Evolutionary conservation across 1,140 invertebrate genomes (phyloP), one percentile per base, ranked within the genome.

Genomic region (Cyclargus thomasi): DNA sequence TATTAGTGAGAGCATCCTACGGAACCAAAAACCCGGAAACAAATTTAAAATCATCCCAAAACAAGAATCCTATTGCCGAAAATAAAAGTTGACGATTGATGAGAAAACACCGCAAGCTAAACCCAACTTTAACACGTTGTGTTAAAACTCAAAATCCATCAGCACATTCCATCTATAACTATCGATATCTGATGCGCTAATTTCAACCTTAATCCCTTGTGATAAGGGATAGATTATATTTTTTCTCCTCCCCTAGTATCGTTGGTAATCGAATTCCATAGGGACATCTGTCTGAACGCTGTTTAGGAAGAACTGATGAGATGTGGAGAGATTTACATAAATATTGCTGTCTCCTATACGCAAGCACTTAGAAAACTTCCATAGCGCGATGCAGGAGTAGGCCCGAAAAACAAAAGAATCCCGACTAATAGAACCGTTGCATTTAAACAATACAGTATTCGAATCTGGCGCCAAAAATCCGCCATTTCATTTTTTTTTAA

Each of bases 21-120:
- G 39, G 39, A 47, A 47, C 39, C 39, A 29, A 47, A 47, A 47
- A 47, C 10, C 39, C 39, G 39, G 11, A 47, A 47, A 47, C 39
- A 47, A 47, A 47, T 47, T 47, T 47, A 47, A 47, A 47, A 47
- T 47, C 39, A 47, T 47, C 39, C 39, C 39, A 47, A 47, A 47
- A 47, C 39, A 47, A 47, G 39, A 47, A 47, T 47, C 39, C 39
- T 14, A 47, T 47, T 47, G 39, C 39, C 39, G 39, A 47, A 47
- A 47, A 47, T 47, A 47, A 47, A 47, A 47, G 39, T 47, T 3
- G 2, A 47, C 39, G 39, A 47, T 47, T 47, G 6, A 47, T 47
- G 39, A 47, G 10, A 16, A 8, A 14, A 14, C 11, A 2, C 39
- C 1, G 2, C 3, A 16, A 47, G 39, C 39, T 1, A 47, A 47